Conservation (phyloP, 2,888 invertebrate genomes). For the Acleris laterana region DNA sequence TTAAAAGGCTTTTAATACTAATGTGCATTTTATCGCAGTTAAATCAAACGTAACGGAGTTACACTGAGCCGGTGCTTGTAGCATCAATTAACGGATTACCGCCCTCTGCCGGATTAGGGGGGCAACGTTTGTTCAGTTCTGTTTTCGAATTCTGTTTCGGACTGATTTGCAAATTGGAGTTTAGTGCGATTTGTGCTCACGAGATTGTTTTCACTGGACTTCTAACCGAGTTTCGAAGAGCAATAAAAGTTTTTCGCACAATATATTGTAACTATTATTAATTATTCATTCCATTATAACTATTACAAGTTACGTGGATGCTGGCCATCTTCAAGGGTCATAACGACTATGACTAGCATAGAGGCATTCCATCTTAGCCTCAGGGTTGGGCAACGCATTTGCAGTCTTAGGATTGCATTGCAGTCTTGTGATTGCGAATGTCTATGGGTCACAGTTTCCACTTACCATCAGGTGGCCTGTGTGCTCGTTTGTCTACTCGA, state of each 20-base stretch:
- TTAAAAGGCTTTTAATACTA: conserved; percentile 20
- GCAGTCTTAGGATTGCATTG: too few relatives aligned
- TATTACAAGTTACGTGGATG: too few relatives aligned
- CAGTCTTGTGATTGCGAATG: too few relatives aligned
- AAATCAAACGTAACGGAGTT: conserved; percentile 39
- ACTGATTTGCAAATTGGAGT: conserved; percentile 30
- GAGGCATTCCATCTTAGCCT: too few relatives aligned
- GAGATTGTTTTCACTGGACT: neutral
- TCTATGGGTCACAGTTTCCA: too few relatives aligned
- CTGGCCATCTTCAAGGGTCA: too few relatives aligned
- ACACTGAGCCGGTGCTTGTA: conserved; percentile 42
- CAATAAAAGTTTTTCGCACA: neutral
- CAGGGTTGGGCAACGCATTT: too few relatives aligned
- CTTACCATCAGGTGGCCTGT: too few relatives aligned
- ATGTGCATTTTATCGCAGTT: conserved; percentile 33
- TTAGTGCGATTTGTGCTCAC: conserved; percentile 10
- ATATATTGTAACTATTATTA: too few relatives aligned
- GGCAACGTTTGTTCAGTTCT: conserved; percentile 33
- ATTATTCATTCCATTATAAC: too few relatives aligned
- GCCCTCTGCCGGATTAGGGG: conserved; percentile 43
- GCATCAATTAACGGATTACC: conserved; percentile 54
- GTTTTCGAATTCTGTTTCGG: conserved; percentile 34
- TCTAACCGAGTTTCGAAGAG: neutral
- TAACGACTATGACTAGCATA: too few relatives aligned
- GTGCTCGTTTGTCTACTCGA: too few relatives aligned